Base-by-base conservation (phyloP, 2,113 vertebrate species). In the Cololabis saira region DNA sequence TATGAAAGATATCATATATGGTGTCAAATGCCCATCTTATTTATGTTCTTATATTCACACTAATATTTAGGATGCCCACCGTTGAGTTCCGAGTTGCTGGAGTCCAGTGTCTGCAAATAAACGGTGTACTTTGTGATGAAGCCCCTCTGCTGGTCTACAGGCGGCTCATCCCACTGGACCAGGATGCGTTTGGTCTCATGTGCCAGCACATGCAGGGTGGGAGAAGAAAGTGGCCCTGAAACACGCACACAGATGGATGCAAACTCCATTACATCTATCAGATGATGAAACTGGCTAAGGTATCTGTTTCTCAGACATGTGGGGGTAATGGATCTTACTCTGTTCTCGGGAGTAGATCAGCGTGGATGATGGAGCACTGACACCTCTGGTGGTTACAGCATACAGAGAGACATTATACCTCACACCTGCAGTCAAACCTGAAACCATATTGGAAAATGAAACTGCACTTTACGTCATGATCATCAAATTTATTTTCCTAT, bases 351-450 rank as follows among this genome's bases (percentile, higher is more conserved):
- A 88, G 75, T 93, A 91, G 22, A 80, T 45, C 21, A 86, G 61
- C 33, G 4, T 8, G 14, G 89, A 84, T 1, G 90, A 78, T 76
- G 89, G 87, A n/a, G 64, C 43, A 42, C 88, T 90, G 51, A 89
- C 75, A 16, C 91, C 91, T 45, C 78, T 67, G 24, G 59, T 83
- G 77, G 81, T 86, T 67, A 92, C 90, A 78, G 78, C 76, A 42
- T 88, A 91, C 54, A 93, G n/a, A 27, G 80, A 92, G 27, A 93
- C 24, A 16, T 89, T 89, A 72, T 92, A 93, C 42, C 78, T 75
- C 67, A 80, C 78, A 52, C 91, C 91, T 40, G 75, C 63, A 61
- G 19, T 61, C 80, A 92, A 59, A 71, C 89, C 93, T 92, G 69
- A 52, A 75, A 78, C 30, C 66, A 47, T 16, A 50, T 27, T 59